Conservation (phyloP, 2,113 vertebrate genomes). For the Malurus alboscapulatus region DNA sequence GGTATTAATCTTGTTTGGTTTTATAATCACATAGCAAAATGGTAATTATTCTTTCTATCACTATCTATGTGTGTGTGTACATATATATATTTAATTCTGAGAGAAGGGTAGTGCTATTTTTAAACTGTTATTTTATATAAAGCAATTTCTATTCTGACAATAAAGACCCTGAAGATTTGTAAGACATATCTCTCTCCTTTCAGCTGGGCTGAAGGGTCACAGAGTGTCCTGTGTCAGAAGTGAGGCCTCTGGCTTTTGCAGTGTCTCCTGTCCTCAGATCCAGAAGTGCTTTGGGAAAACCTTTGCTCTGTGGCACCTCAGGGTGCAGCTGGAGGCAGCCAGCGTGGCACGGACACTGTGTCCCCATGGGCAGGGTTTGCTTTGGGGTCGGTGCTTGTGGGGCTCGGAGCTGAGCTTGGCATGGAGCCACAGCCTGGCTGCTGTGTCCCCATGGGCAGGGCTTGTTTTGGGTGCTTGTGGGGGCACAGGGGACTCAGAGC, state of each 20-base stretch:
- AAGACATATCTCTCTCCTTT: not conserved
- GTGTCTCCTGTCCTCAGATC: fast-evolving
- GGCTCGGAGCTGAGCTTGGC: not conserved
- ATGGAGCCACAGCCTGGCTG: not conserved
- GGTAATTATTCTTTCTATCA: conserved; percentile 24
- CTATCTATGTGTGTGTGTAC: not conserved
- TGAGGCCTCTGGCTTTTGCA: not conserved
- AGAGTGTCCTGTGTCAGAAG: not conserved
- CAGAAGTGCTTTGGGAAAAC: not conserved
- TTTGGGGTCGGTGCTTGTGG: not conserved
- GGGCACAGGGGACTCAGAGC: no score
- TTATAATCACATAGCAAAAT: conserved; percentile 2
- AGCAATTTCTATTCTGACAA: conserved; percentile 43
- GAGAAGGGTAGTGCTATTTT: conserved; percentile 42
- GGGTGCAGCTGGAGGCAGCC: not conserved
- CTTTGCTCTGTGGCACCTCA: not conserved
- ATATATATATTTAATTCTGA: conserved; percentile 28
- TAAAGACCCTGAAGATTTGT: conserved; percentile 61
- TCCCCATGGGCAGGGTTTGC: not conserved
- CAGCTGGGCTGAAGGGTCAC: not conserved
- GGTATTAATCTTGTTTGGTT: not conserved
- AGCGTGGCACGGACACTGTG: fast-evolving
- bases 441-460: no score
- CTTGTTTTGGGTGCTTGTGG: no score
- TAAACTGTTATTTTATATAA: conserved; percentile 50